Evolutionary conservation across 2,797 vertebrate genomes (phyloP), one percentile per base, ranked within the genome.

Genomic region (Clarias fuscus): DNA sequence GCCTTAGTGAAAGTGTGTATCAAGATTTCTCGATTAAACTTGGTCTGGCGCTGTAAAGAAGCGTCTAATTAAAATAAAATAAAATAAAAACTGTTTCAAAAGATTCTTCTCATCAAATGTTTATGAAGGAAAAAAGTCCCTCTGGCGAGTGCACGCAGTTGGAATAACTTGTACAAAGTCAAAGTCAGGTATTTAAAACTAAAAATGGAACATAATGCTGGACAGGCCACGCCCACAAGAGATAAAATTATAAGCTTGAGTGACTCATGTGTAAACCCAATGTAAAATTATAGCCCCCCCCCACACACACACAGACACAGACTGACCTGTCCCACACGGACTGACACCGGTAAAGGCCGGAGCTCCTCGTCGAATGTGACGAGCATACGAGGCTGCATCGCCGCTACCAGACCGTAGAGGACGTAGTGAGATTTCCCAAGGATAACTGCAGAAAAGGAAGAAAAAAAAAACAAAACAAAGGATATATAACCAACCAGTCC

Each of bases 301-400:
- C 37, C 40, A 48, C 53, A 77, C 7, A 27, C 48, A 56, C 71
- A 48, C 40, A 48, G n/a, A 77, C 7, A 27, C 48, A 61, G 14
- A 80, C 70, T 40, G 24, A 99, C 98, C 97, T 99, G 98, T 93
- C 98, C 98, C 61, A 99, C 98, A 83, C 98, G 94, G 88, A 99
- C 98, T 0, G 98, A 99, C 72, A 99, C 98, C 0, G 97, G 97
- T 79, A 99, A 92, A 7, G 98, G 98, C 1, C 97, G 94, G 79
- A 98, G 95, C 93, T 99, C 98, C 91, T 99, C 98, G 0, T 99
- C 98, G 0, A 99, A 99, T 1, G 98, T 99, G 88, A 99, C 98
- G 86, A 99, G 94, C 98, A 99, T 99, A 37, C 98, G 97, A 15
- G 98, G 98, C 94, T 99, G 98, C 98, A 99, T 99, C 86, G 98